Evolutionary conservation across 2,888 invertebrate genomes (phyloP).

Genomic region (Leptogaster cylindrica): DNA sequence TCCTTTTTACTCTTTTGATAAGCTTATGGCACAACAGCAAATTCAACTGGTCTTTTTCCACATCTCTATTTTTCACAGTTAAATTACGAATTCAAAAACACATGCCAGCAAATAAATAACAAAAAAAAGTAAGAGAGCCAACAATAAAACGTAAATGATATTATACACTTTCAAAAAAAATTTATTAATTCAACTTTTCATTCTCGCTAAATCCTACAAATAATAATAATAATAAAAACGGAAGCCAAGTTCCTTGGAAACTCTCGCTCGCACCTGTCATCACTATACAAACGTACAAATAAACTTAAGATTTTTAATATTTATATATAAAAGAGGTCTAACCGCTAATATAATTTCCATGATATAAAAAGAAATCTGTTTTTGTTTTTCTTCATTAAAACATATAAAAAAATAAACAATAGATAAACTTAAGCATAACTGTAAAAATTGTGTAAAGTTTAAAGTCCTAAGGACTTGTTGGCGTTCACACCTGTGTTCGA

Average conservation of each 20-base stretch:
- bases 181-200: constrained; percentile 6
- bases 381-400: constrained; percentile 28
- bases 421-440: constrained; percentile 31
- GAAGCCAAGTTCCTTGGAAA: constrained; percentile 16
- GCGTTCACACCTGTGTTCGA: not conserved
- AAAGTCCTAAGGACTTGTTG: constrained; percentile 33
- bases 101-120: constrained; percentile 28
- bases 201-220: constrained; percentile 23
- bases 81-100: too few species aligned
- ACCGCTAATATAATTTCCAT: constrained; percentile 18
- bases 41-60: too few species aligned
- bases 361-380: constrained; percentile 39
- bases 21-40: too few species aligned
- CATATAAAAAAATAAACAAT: constrained; percentile 38
- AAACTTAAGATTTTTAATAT: constrained; percentile 23
- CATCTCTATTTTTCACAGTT: too few species aligned
- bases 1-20: too few species aligned
- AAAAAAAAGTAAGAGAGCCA: too few species aligned
- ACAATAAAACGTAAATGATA: too few species aligned
- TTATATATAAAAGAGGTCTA: constrained; percentile 32
- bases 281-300: constrained; percentile 29
- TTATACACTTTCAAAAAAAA: not conserved
- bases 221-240: too few species aligned
- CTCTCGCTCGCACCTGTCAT: constrained; percentile 18
- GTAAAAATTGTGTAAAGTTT: constrained; percentile 32